Evolutionary conservation across 2,797 vertebrate species (phyloP).

Genomic region (Fratercula arctica): DNA sequence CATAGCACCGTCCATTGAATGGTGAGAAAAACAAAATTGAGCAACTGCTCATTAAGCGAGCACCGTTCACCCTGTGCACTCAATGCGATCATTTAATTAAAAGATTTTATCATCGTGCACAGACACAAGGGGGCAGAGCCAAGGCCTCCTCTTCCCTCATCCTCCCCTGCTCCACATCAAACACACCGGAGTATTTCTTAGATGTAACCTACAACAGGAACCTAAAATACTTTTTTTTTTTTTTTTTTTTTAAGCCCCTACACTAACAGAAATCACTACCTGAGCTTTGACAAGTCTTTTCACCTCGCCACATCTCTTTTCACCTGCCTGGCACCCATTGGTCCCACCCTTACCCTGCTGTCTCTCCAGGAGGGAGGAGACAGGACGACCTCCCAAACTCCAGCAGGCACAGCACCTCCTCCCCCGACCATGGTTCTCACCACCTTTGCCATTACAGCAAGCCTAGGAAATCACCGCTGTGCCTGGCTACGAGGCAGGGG

Average conservation of each 20-base stretch:
- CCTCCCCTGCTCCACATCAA: neutral
- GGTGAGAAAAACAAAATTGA: slow-evolving; percentile 42
- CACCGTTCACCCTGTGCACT: slow-evolving; percentile 63
- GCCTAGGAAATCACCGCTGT: neutral
- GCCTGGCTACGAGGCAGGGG: neutral
- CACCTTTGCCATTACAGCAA: neutral
- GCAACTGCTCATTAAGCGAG: slow-evolving; percentile 65
- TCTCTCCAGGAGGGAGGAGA: neutral
- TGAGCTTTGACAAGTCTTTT: neutral
- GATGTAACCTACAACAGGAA: neutral
- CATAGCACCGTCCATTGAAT: neutral
- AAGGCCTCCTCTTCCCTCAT: neutral
- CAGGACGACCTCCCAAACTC: accelerated
- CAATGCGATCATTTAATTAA: slow-evolving; percentile 60
- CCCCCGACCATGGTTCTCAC: neutral
- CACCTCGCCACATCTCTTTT: neutral
- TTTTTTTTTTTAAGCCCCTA: neutral
- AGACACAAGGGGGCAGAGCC: slow-evolving; percentile 67
- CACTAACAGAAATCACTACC: neutral
- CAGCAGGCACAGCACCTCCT: accelerated
- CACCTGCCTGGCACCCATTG: neutral
- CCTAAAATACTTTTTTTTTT: neutral
- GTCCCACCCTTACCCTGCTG: neutral
- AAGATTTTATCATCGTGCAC: slow-evolving; percentile 40
- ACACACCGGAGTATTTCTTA: neutral